Percentiles rank a stretch among this genome's conserved stretches.
These are phyloP conservation scores for Porites australiensis DNA, from an alignment of 64 coral and sea anemone genomes.

Conservation along the genomic window DNA sequence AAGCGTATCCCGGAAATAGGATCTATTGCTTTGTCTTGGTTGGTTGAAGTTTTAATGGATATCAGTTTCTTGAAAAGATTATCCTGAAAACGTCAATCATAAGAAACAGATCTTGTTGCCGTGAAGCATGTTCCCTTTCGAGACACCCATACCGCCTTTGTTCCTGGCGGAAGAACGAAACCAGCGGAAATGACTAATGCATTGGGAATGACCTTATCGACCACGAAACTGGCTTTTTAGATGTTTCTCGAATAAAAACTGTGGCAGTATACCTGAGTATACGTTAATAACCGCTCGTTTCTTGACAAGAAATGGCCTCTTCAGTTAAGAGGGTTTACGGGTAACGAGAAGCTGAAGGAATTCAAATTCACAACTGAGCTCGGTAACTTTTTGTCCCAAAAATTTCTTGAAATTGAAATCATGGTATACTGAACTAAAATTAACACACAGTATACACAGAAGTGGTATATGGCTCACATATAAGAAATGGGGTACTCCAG, in stretches of 20 bases:
- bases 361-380: no score
- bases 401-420: no score
- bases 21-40: background rate
- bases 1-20: conserved; percentile 9
- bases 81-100: background rate
- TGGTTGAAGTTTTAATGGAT: background rate
- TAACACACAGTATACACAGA: no score
- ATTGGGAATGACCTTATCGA: background rate
- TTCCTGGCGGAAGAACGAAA: background rate
- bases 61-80: background rate
- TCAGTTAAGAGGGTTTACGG: no score
- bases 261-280: no score
- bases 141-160: background rate
- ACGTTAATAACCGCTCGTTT: no score
- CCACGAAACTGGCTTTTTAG: background rate
- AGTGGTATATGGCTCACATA: no score
- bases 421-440: no score
- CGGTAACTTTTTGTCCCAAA: no score
- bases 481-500: no score
- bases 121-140: background rate
- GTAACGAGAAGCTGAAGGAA: no score
- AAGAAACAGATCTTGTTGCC: background rate
- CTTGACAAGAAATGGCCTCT: no score
- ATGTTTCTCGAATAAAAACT: background rate
- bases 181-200: background rate